These are phyloP conservation scores for Tribolium castaneum DNA, from an alignment of 1,140 invertebrate genomes.

Conservation along the genomic window DNA sequence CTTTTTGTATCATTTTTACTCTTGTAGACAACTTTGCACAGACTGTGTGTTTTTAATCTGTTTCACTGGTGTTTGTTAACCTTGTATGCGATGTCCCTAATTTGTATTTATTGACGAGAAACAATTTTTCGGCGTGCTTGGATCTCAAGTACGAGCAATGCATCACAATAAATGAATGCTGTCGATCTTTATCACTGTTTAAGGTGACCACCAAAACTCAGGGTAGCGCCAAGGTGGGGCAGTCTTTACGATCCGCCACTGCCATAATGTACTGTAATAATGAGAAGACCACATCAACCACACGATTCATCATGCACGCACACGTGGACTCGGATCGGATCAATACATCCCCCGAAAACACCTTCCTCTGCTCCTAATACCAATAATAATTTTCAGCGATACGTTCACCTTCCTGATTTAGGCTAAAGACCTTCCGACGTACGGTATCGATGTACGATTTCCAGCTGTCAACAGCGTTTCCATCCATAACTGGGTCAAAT, in stretches of 20 bases:
- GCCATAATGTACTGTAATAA: slow-evolving; percentile 4
- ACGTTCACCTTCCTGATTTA: neutral
- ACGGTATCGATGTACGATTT: neutral
- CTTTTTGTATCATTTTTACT: too few species aligned
- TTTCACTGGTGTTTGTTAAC: too few species aligned
- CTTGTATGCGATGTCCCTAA: too few species aligned
- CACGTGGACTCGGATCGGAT: neutral
- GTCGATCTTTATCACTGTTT: too few species aligned
- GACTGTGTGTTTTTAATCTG: too few species aligned
- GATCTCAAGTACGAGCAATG: too few species aligned
- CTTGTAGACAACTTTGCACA: too few species aligned
- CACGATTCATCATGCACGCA: slow-evolving; percentile 9
- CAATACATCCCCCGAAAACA: slow-evolving; percentile 3
- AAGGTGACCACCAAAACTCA: too few species aligned
- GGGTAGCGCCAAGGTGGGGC: too few species aligned
- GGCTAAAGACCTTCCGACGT: neutral
- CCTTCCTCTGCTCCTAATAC: neutral
- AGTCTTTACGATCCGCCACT: neutral
- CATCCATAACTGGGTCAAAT: slow-evolving; percentile 20
- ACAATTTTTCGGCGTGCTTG: too few species aligned
- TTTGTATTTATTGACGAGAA: too few species aligned
- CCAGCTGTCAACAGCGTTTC: slow-evolving; percentile 19
- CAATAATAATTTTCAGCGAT: neutral
- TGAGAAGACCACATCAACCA: slow-evolving; percentile 16
- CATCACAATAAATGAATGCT: too few species aligned